Evolutionary conservation across 2,113 vertebrate genomes (phyloP), one percentile per base, ranked within the genome.

Genomic region (Channa maculata): DNA sequence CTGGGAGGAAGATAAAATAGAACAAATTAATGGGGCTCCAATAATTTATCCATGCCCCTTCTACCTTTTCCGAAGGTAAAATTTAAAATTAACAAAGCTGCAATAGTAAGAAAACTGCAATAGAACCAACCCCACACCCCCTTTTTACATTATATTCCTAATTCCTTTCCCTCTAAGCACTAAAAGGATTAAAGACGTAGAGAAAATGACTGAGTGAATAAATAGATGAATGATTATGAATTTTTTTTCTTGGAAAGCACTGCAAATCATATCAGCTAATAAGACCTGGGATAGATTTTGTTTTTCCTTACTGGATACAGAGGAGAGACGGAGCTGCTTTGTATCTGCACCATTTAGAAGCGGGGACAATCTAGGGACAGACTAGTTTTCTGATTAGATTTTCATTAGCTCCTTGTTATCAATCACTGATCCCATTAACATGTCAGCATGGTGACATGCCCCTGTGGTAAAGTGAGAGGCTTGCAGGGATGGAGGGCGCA

Each of bases 391-490:
- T 75, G 73, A 89, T 92, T 86, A 87, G 88, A 89, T 86, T 91
- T 91, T 81, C 88, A 92, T 92, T 89, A 90, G 86, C 85, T 62
- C 64, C 85, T 87, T 76, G 85, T 87, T 92, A 90, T 91, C 88
- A 86, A 55, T 86, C 89, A 73, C 82, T 80, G 85, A 91, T 89
- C 86, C 84, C 83, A 91, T 91, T 91, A 91, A 75, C 70, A 80
- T 75, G 83, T 84, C 86, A 88, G 84, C 89, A 46, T 75, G 75
- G 75, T 38, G 43, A 83, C 78, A 75, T 83, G 76, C 53, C 82
- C 76, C 66, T 13, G 82, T 50, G 88, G 85, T 83, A 75, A 83
- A 87, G 51, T 45, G 51, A 62, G 72, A 77, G 65, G 48, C 72
- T 71, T 72, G 52, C 38, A 14, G 69, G 59, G 60, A 79, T 8